Evolutionary conservation across 1,140 invertebrate species (phyloP).

Genomic region (Caenorhabditis elegans): WBcel235 BX284604.4:9017001-9017500

Average conservation of each 20-base stretch:
- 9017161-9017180: not conserved
- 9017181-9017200: not conserved
- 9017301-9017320: slow-evolving; percentile 38
- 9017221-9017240: slow-evolving; percentile 59
- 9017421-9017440: slow-evolving; percentile 67
- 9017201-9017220: not conserved
- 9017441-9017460: slow-evolving; percentile 59
- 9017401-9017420: slow-evolving; percentile 66
- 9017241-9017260: slow-evolving; percentile 60
- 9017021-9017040: too few species aligned
- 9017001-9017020: too few species aligned
- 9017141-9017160: too few species aligned
- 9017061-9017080: too few species aligned
- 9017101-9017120: too few species aligned
- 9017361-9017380: slow-evolving; percentile 64
- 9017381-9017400: slow-evolving; percentile 65
- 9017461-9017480: slow-evolving; percentile 60
- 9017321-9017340: not conserved
- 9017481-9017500: slow-evolving; percentile 57
- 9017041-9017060: too few species aligned
- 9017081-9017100: too few species aligned
- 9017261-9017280: slow-evolving; percentile 63
- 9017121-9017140: too few species aligned
- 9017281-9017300: slow-evolving; percentile 64
- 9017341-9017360: slow-evolving; percentile 62